Conservation (phyloP, 53 echinoderm and acorn worm species). For the Paelopatides confundens region DNA sequence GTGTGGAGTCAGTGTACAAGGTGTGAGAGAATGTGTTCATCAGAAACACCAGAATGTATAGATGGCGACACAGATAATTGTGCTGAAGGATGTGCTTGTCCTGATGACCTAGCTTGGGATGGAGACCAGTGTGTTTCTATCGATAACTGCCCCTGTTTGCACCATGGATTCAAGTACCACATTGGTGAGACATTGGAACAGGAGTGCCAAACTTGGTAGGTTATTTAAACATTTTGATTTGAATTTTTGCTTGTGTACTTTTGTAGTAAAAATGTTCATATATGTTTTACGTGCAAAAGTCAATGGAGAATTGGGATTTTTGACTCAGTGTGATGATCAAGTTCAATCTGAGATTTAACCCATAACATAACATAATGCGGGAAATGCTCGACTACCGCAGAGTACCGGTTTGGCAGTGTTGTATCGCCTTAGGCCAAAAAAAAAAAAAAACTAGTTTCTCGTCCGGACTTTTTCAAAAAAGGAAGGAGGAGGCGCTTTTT, state of each 20-base stretch:
- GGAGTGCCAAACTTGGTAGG: constrained; percentile 81
- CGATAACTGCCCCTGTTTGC: constrained; percentile 73
- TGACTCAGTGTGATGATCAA: too few relatives aligned
- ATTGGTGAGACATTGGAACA: constrained; percentile 14
- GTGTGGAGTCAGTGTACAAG: constrained; percentile 70
- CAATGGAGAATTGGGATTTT: too few relatives aligned
- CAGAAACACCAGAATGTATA: not conserved
- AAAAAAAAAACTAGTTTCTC: too few relatives aligned
- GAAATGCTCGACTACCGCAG: too few relatives aligned
- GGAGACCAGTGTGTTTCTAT: constrained; percentile 52
- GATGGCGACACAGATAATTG: constrained; percentile 44
- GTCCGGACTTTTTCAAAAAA: too few relatives aligned
- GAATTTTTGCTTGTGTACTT: not conserved
- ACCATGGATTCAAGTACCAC: constrained; percentile 26
- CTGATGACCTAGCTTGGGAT: constrained; percentile 47
- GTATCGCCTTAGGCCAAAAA: too few relatives aligned
- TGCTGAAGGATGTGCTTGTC: constrained; percentile 81
- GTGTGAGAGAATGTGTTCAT: not conserved
- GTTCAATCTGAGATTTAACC: too few relatives aligned
- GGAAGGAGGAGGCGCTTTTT: too few relatives aligned
- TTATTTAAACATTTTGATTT: not conserved
- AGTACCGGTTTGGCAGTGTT: too few relatives aligned
- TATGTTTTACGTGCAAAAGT: too few relatives aligned
- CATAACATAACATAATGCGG: too few relatives aligned
- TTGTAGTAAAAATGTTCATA: not conserved